phyloP scores from a whole-genome alignment of 1,140 invertebrate genomes.

The Drosophila rhopaloa region DNA sequence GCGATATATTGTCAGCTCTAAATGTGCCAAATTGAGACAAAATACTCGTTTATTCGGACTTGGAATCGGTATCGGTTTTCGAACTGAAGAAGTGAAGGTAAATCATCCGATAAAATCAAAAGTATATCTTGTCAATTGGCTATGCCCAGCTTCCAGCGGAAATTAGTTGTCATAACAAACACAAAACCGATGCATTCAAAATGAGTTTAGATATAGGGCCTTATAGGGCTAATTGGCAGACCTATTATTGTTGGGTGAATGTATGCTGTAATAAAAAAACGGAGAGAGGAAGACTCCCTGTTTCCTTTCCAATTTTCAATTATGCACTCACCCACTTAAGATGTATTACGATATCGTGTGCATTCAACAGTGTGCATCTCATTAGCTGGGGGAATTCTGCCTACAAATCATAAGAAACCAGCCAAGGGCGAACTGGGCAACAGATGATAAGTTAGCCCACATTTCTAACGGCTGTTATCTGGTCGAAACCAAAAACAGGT shows the following conservation, averaged over 20 bases:
- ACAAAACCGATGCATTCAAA: constrained; percentile 44
- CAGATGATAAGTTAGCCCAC: constrained; percentile 34
- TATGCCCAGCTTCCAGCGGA: constrained; percentile 49
- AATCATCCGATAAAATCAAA: constrained; percentile 66
- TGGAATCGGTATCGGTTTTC: constrained; percentile 31
- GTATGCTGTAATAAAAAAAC: constrained; percentile 13
- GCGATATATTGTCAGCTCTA: constrained; percentile 48
- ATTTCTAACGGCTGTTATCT: constrained; percentile 34
- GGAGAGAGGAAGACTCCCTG: not conserved
- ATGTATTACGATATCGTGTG: constrained; percentile 26
- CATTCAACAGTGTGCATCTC: constrained; percentile 40
- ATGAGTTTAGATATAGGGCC: constrained; percentile 30
- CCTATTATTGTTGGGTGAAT: constrained; percentile 21
- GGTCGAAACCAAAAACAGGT: constrained; percentile 55
- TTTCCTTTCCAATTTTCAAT: constrained; percentile 48
- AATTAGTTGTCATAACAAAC: constrained; percentile 69
- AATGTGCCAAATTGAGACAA: constrained; percentile 63
- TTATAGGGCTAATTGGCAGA: constrained; percentile 49
- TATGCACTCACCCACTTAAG: constrained; percentile 27
- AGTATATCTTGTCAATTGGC: constrained; percentile 43
- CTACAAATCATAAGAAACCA: constrained; percentile 42
- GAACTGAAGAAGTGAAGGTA: constrained; percentile 66
- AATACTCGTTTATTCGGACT: constrained; percentile 15
- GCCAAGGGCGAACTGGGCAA: constrained; percentile 21
- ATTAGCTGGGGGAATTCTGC: constrained; percentile 29